A percentile compares a stretch with the other conserved stretches of the same genome.
These are phyloP conservation scores for Cataglyphis altisquamis DNA, from an alignment of 2,888 invertebrate genomes.

Conservation along the genomic window DNA sequence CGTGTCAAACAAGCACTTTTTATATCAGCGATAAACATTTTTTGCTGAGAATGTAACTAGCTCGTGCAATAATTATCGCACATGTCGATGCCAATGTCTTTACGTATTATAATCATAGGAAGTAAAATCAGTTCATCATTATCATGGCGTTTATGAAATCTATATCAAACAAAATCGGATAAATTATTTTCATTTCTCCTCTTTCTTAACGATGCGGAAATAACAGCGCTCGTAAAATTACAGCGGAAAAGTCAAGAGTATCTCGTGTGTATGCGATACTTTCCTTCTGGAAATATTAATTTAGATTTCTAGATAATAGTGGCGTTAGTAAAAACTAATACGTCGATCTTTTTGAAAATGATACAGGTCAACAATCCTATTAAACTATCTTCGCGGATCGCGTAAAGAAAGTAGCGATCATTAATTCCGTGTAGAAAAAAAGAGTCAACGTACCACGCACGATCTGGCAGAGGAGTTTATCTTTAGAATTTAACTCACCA, in stretches of 20 bases:
- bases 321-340: background rate
- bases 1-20: background rate
- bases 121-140: constrained; percentile 9
- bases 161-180: constrained; percentile 14
- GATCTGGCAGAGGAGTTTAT: background rate
- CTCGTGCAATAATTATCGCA: background rate
- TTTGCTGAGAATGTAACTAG: background rate
- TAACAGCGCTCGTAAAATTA: background rate
- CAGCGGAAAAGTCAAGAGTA: background rate
- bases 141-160: constrained; percentile 14
- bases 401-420: background rate
- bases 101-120: constrained; percentile 18
- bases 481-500: constrained; percentile 16
- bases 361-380: background rate
- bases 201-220: constrained; percentile 20
- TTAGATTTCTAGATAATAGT: background rate
- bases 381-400: background rate
- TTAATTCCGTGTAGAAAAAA: background rate
- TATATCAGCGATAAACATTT: background rate
- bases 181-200: constrained; percentile 22
- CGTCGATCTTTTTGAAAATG: background rate
- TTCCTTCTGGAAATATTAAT: constrained; percentile 41
- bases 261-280: background rate
- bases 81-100: background rate
- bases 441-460: too few relatives aligned